phyloP scores from a whole-genome alignment of 2,888 invertebrate species.

The Cephus pygmeus region DNA sequence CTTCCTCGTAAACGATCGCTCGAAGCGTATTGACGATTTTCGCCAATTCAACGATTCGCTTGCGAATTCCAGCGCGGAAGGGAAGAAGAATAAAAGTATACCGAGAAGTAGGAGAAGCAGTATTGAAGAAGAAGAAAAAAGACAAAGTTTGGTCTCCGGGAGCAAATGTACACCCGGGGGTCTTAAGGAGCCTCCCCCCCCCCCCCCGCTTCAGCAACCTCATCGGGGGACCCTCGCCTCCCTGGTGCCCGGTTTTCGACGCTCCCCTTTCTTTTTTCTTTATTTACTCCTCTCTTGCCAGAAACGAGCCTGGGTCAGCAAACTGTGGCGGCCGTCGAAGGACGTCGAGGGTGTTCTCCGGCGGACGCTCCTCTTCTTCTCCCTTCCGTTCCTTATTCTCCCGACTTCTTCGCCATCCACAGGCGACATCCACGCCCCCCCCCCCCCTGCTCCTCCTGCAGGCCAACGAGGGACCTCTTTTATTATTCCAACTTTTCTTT shows the following conservation, averaged over 20 bases:
- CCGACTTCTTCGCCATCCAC: too few relatives aligned
- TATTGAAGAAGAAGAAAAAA: neutral
- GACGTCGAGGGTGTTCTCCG: conserved; percentile 44
- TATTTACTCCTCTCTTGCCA: conserved; percentile 13
- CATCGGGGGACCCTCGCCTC: neutral
- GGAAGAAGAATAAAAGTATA: neutral
- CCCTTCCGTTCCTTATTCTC: conserved; percentile 19
- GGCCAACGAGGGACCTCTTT: too few relatives aligned
- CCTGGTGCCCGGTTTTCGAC: conserved; percentile 33
- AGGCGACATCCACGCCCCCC: too few relatives aligned
- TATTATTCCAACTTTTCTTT: too few relatives aligned
- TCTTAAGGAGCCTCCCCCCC: conserved; percentile 1
- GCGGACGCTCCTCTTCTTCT: conserved; percentile 24
- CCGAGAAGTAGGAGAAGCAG: conserved; percentile 7
- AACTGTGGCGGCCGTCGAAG: conserved; percentile 57
- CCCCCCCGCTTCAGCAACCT: neutral
- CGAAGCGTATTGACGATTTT: conserved; percentile 22
- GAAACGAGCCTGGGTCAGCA: conserved; percentile 45
- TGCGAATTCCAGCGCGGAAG: neutral
- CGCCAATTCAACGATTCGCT: conserved; percentile 20
- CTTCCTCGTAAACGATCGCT: conserved; percentile 8
- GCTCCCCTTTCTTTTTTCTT: conserved; percentile 15
- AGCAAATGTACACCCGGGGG: conserved; percentile 5
- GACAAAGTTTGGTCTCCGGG: conserved; percentile 2
- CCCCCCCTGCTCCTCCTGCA: too few relatives aligned